phyloP scores from a whole-genome alignment of 30 jellyfish, hydroid and myxozoan genomes.

The Turritopsis dohrnii region DNA sequence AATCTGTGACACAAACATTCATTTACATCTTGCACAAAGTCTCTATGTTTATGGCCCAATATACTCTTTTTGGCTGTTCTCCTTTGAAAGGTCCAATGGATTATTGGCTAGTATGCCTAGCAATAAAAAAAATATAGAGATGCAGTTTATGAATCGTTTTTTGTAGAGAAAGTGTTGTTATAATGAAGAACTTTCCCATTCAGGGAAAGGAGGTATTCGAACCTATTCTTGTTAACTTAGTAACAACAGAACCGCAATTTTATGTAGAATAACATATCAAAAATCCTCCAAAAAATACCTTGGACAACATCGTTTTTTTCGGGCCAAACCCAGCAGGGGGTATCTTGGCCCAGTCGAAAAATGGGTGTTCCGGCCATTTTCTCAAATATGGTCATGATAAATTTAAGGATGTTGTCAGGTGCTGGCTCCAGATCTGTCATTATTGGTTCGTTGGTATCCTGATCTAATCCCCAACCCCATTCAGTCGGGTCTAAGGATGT shows the following conservation, averaged over 20 bases:
- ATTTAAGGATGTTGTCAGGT: too few relatives aligned
- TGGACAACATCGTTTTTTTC: too few relatives aligned
- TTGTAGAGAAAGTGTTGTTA: neutral
- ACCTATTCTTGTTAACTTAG: neutral
- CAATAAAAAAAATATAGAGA: neutral
- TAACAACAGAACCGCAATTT: neutral
- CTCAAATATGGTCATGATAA: too few relatives aligned
- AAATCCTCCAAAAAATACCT: too few relatives aligned
- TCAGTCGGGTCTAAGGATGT: too few relatives aligned
- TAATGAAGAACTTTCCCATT: conserved; percentile 1
- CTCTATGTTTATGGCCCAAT: neutral
- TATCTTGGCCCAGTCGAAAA: too few relatives aligned
- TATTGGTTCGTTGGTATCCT: too few relatives aligned
- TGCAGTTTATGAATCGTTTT: neutral
- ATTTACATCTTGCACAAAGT: neutral
- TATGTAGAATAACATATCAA: too few relatives aligned
- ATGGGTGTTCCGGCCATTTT: too few relatives aligned
- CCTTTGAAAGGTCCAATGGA: neutral
- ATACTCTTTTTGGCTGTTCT: neutral
- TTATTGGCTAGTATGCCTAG: neutral
- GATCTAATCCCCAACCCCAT: too few relatives aligned
- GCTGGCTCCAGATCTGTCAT: too few relatives aligned
- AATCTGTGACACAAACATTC: neutral
- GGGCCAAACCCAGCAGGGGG: too few relatives aligned
- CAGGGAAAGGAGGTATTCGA: neutral